Base-by-base conservation (phyloP, 2,888 invertebrate genomes). In the Torymus aiolomorphi region DNA sequence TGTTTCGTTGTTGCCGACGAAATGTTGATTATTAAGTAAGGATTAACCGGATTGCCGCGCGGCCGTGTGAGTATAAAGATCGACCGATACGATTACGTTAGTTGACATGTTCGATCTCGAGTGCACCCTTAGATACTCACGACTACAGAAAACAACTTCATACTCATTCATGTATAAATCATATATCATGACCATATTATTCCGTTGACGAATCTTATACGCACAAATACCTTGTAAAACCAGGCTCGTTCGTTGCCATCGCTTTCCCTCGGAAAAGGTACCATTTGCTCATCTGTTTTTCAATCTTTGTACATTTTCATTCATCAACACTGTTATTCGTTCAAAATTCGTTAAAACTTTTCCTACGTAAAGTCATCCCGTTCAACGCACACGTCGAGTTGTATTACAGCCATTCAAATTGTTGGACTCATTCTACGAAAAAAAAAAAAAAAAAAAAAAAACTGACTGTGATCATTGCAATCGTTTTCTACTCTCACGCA, bases 381-480 rank as follows among this genome's bases (percentile, higher is more conserved):
- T 31, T 31, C 3, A 31, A 31, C 31, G 31, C 31, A 31, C 31
- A 31, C 31, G 31, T 31, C 31, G 31, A 31, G 31, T 31, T 31
- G 8, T 8, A 54, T 13, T 42, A 66, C n/a, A 75, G 16, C 8
- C 18, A 74, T 16, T 16, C 8, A 18, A 10, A 51, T 61, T 71
- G 13, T n/a, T 8, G 8, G 62, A 52, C 59, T 59, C 20, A 42
- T 31, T 31, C 31, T 10, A 62, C 0, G 8, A 12, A 57, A 71
- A 20, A 69, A 74, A 74, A 63, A 73, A n/a, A 78, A 78, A 49
- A 65, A 71, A 63, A 24, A 59, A n/a, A 74, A 85, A 84, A 88
- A 88, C 86, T 85, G 86, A 87, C 88, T 88, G 88, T 88, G 88
- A 88, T 88, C 87, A 86, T 86, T 84, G 85, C 86, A 86, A 88